Evolutionary conservation across 1,140 invertebrate genomes (phyloP), one percentile per base, ranked within the genome.

Genomic region (Anoplophora glabripennis): DNA sequence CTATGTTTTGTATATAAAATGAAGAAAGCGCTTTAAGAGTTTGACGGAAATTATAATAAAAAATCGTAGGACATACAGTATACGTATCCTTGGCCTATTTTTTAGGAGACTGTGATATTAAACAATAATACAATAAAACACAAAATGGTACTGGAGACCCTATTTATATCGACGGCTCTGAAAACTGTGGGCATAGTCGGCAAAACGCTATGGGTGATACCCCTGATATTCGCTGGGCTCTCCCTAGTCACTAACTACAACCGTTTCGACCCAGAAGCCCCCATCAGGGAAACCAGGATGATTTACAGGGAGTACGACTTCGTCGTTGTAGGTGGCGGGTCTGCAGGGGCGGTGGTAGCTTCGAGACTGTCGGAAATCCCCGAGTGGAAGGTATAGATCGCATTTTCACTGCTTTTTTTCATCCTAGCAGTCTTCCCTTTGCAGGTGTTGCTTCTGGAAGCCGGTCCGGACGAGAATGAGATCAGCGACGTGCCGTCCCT

Each of bases 401-500:
- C 21, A 28, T 28, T 3, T 28, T 5, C 21, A 2, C 21, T 28
- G 5, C 21, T 5, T 28, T 3, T 28, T 28, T 28, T n/a, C n/a
- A n/a, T n/a, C 21, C 21, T 28, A 28, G 21, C 21, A 28, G 21
- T 28, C 5, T 3, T 28, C 5, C 21, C 2, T 28, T 54, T 40
- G 15, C 33, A 54, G 52, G 52, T 54, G 0, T 78, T 98, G 14
- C 78, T 98, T 1, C 74, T 98, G 17, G 95, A 98, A 79, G 93
- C 92, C 7, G 95, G 94, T 2, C 91, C 89, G 1, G 90, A 95
- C 66, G 94, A 96, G 72, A 93, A 93, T 74, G 89, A 93, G 75
- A 88, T 95, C 44, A 89, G 89, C 0, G 91, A 94, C 68, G 90
- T 96, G 12, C 93, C 93, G 4, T 90, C 91, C 28, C 71, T 94